Conservation (phyloP, 2,797 vertebrate species). For the Arrhamphus sclerolepis region DNA sequence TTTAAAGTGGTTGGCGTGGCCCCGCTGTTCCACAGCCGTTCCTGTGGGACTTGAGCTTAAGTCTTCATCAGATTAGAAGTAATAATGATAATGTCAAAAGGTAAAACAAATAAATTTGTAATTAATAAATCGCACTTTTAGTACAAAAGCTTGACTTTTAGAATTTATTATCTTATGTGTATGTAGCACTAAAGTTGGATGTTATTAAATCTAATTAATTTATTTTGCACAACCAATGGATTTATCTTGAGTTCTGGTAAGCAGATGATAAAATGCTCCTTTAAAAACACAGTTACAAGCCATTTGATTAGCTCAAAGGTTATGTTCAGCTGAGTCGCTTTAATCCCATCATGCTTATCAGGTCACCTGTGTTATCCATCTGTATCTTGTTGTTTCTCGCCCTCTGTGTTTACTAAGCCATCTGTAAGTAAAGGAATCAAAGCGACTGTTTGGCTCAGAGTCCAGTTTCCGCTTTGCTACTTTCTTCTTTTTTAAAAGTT, state of each 20-base stretch:
- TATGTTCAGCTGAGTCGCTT: constrained; percentile 8
- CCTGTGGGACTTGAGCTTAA: too few species aligned
- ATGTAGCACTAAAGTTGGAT: too few species aligned
- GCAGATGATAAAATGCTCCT: not conserved
- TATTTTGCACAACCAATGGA: too few species aligned
- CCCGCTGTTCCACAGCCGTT: too few species aligned
- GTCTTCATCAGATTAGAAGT: too few species aligned
- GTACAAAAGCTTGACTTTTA: too few species aligned
- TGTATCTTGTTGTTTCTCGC: constrained; percentile 27
- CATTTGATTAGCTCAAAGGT: constrained; percentile 2
- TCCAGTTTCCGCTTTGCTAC: constrained; percentile 9
- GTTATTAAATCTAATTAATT: too few species aligned
- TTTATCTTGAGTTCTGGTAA: constrained; percentile 1
- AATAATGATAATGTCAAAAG: too few species aligned
- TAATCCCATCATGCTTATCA: constrained; percentile 20
- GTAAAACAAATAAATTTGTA: too few species aligned
- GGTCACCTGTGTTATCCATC: constrained; percentile 41
- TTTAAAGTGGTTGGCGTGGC: too few species aligned
- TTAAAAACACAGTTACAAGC: constrained; percentile 2
- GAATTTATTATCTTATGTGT: too few species aligned
- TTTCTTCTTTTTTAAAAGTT: not conserved
- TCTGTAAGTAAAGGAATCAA: constrained; percentile 38
- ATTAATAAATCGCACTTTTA: too few species aligned
- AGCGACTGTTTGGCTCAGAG: constrained; percentile 16
- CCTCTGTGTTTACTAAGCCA: constrained; percentile 41